Base-by-base conservation (phyloP, 2,888 invertebrate genomes). In the Brachyopa scutellaris region DNA sequence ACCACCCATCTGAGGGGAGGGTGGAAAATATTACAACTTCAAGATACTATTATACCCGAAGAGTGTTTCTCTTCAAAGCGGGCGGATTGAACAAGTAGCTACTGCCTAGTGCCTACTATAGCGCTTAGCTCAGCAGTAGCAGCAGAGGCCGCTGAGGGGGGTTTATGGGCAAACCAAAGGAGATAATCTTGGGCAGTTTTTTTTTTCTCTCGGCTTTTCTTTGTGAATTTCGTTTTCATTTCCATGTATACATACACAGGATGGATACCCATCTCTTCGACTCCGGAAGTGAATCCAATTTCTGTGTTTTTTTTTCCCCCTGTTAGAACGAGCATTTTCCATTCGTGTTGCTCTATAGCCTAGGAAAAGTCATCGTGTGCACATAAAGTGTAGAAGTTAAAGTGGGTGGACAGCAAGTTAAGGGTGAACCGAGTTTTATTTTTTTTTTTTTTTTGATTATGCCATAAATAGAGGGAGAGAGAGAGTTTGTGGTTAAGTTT, bases 141-240 rank as follows among this genome's bases (percentile, higher is more conserved):
- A n/a, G n/a, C 53, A 70, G 47, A 57, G 61, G 57, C 78, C 57
- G 76, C 7, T 15, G 45, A 6, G 3, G 3, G 3, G 6, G 26
- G 47, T 26, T 45, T 15, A 5, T 5, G 26, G 26, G 47, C 57
- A 57, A 66, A 66, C 42, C 69, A 53, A 61, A 59, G 45, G 6
- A 73, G 74, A 74, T 79, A 67, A 79, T 79, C 79, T 79, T 79
- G 79, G 79, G 79, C 79, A 79, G 79, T 67, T 79, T 79, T 74
- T n/a, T n/a, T n/a, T n/a, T n/a, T n/a, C n/a, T n/a, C n/a, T n/a
- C n/a, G n/a, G n/a, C n/a, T n/a, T n/a, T n/a, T n/a, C n/a, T n/a
- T n/a, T n/a, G n/a, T 79, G 79, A 79, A 74, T 79, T 74, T 73
- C 51, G 66, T 73, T 79, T 79, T 79, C 79, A 79, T 79, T 79